phyloP scores from a whole-genome alignment of 1,140 invertebrate genomes.

The Calephelis virginiensis region DNA sequence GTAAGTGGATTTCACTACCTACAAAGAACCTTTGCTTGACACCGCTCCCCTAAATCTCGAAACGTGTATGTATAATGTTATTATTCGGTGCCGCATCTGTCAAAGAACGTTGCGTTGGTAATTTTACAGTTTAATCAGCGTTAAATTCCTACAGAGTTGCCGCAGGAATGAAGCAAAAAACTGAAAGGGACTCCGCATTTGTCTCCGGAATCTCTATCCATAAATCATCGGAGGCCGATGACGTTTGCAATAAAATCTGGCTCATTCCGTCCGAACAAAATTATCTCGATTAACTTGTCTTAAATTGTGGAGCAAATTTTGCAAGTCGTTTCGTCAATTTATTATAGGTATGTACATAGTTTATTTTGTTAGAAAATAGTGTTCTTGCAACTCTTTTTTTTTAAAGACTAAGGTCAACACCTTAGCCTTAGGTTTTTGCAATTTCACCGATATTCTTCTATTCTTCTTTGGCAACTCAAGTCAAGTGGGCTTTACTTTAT shows the following conservation, averaged over 20 bases:
- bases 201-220: slow-evolving; percentile 54
- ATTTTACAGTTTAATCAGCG: slow-evolving; percentile 79
- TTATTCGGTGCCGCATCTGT: slow-evolving; percentile 72
- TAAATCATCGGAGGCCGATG: slow-evolving; percentile 65
- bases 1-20: slow-evolving; percentile 69
- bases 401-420: no score
- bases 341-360: no score
- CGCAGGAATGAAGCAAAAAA: slow-evolving; percentile 54
- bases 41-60: slow-evolving; percentile 46
- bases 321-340: slow-evolving; percentile 16
- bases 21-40: slow-evolving; percentile 59
- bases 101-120: slow-evolving; percentile 59
- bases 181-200: slow-evolving; percentile 41
- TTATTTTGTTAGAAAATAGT: no score
- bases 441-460: no score
- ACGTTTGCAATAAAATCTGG: slow-evolving; percentile 54
- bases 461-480: no score
- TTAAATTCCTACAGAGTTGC: slow-evolving; percentile 69
- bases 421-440: no score
- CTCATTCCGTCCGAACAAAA: slow-evolving; percentile 37
- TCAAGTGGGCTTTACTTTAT: no score
- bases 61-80: slow-evolving; percentile 68
- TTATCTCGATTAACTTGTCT: slow-evolving; percentile 36
- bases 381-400: no score
- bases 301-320: slow-evolving; percentile 28